A percentile compares a stretch with the other conserved stretches of the same genome.
Conservation (phyloP, 2,888 invertebrate genomes). For the Habrosyne pyritoides region DNA sequence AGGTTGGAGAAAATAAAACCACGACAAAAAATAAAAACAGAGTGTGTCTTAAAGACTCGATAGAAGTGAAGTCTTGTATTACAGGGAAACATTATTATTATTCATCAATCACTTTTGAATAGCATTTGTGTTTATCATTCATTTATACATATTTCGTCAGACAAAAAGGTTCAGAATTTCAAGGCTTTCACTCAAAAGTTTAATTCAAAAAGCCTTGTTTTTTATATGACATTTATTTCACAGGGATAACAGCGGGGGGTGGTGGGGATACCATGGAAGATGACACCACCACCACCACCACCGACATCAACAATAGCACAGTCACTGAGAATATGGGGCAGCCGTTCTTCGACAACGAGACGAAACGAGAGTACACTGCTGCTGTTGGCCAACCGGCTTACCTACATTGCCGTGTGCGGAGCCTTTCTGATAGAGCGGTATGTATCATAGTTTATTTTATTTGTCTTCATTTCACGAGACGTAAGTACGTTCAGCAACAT, state of each 20-base stretch:
- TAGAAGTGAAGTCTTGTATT: too few relatives aligned
- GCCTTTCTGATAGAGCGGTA: conserved; percentile 94
- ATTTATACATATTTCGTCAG: too few relatives aligned
- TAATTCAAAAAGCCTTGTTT: neutral
- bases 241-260: conserved; percentile 69
- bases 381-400: conserved; percentile 94
- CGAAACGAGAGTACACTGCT: conserved; percentile 91
- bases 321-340: conserved; percentile 87
- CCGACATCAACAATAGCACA: conserved; percentile 50
- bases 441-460: conserved; percentile 64
- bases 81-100: too few relatives aligned
- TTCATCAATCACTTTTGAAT: too few relatives aligned
- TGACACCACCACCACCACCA: conserved; percentile 39
- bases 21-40: too few relatives aligned
- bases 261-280: conserved; percentile 49
- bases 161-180: too few relatives aligned
- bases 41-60: too few relatives aligned
- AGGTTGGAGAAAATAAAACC: too few relatives aligned
- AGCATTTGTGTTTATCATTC: too few relatives aligned
- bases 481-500: too few relatives aligned
- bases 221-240: conserved; percentile 8
- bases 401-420: conserved; percentile 92
- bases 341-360: conserved; percentile 93
- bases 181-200: neutral
- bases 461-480: too few relatives aligned